A percentile compares a stretch with the other conserved stretches of the same genome.
Evolutionary conservation across 2,113 vertebrate species (phyloP).

Genomic region (Todiramphus chloris): DNA sequence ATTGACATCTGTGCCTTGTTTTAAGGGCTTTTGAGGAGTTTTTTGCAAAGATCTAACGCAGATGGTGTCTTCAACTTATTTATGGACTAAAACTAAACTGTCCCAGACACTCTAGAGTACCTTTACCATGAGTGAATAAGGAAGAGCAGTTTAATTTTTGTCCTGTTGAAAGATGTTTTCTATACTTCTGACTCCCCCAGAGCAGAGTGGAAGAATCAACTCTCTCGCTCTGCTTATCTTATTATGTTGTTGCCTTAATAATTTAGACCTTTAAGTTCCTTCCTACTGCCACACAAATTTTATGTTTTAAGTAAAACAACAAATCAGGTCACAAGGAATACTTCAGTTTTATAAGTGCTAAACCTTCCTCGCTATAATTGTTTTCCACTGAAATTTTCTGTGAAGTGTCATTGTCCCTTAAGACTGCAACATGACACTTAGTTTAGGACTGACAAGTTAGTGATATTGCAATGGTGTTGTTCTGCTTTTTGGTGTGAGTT

Average conservation of each 20-base stretch:
- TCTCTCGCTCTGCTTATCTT: no score
- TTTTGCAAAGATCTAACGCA: not conserved
- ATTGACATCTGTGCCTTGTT: not conserved
- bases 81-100: not conserved
- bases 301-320: not conserved
- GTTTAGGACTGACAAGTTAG: not conserved
- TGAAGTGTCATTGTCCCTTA: not conserved
- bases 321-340: not conserved
- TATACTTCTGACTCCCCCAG: not conserved
- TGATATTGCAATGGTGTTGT: not conserved
- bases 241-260: not conserved
- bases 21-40: not conserved
- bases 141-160: not conserved
- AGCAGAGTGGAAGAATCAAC: no score
- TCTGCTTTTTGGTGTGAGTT: not conserved
- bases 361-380: not conserved
- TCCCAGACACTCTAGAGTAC: not conserved
- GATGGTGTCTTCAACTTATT: not conserved
- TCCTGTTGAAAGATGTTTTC: not conserved
- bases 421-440: not conserved
- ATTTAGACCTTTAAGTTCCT: not conserved
- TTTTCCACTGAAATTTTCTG: not conserved
- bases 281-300: not conserved
- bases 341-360: not conserved
- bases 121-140: not conserved